Evolutionary conservation across 2,113 vertebrate genomes (phyloP).

Genomic region (Myotis yumanensis): DNA sequence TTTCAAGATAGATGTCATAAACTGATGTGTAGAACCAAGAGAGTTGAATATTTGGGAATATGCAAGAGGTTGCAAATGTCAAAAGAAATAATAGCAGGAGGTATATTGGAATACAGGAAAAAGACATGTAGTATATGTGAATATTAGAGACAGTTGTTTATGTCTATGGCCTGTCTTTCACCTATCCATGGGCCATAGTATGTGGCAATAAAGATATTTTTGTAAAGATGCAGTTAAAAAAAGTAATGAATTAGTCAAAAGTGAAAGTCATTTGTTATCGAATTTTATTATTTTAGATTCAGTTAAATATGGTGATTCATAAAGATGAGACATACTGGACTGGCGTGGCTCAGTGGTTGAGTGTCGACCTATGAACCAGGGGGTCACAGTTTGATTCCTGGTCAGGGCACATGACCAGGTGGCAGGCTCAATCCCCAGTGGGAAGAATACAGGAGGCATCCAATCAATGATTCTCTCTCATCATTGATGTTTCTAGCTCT

Average conservation of each 20-base stretch:
- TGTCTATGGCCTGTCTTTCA: not conserved
- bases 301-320: not conserved
- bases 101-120: not conserved
- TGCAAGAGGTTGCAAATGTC: not conserved
- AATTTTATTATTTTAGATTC: not conserved
- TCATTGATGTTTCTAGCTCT: too few species aligned
- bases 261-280: not conserved
- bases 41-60: not conserved
- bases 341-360: too few species aligned
- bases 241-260: not conserved
- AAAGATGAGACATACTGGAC: not conserved
- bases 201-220: not conserved
- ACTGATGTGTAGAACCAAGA: not conserved
- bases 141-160: not conserved
- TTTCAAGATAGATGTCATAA: not conserved
- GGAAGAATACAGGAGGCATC: too few species aligned
- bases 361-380: too few species aligned
- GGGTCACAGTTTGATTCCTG: too few species aligned
- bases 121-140: not conserved
- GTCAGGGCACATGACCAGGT: too few species aligned
- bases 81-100: not conserved
- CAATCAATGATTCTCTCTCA: too few species aligned
- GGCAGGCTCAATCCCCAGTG: too few species aligned
- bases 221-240: not conserved
- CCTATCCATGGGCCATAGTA: not conserved